These are phyloP conservation scores for Opisthograptis luteolata DNA, from an alignment of 2,888 invertebrate species.

Conservation along the genomic window DNA sequence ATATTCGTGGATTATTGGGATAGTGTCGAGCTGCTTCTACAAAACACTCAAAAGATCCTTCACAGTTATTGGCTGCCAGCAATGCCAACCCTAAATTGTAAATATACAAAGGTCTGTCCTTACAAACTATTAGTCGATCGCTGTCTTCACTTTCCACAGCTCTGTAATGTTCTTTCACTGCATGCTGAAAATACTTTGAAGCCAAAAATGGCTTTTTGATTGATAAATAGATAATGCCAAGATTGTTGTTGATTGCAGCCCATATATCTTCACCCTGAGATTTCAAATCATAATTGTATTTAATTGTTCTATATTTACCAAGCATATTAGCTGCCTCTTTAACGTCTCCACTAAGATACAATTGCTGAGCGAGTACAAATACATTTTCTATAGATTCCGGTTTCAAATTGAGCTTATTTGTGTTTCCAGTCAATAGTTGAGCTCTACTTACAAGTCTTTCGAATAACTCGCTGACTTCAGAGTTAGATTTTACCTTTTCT, in stretches of 20 bases:
- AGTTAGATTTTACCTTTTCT: constrained; percentile 62
- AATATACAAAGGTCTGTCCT: constrained; percentile 86
- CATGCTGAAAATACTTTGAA: constrained; percentile 91
- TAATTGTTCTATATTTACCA: constrained; percentile 66
- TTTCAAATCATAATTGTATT: constrained; percentile 69
- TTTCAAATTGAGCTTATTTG: constrained; percentile 60
- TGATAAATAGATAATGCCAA: constrained; percentile 92
- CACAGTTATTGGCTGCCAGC: constrained; percentile 91
- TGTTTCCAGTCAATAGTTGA: constrained; percentile 65
- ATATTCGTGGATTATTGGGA: constrained; percentile 94
- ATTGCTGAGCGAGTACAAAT: constrained; percentile 75
- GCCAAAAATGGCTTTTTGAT: constrained; percentile 92
- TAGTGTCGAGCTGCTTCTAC: constrained; percentile 93
- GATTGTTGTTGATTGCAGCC: constrained; percentile 89
- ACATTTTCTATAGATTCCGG: constrained; percentile 74
- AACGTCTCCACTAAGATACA: constrained; percentile 72
- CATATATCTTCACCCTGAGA: constrained; percentile 78
- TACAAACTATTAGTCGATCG: constrained; percentile 68
- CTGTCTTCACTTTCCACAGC: constrained; percentile 73
- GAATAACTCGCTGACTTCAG: constrained; percentile 63
- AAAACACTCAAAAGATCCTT: constrained; percentile 95
- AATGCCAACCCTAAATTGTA: constrained; percentile 94
- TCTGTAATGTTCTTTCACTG: constrained; percentile 88
- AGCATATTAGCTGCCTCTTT: constrained; percentile 70
- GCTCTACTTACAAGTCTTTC: constrained; percentile 72